Conservation (phyloP, 64 coral and sea anemone species). For the Dendrophyllia cribrosa region DNA sequence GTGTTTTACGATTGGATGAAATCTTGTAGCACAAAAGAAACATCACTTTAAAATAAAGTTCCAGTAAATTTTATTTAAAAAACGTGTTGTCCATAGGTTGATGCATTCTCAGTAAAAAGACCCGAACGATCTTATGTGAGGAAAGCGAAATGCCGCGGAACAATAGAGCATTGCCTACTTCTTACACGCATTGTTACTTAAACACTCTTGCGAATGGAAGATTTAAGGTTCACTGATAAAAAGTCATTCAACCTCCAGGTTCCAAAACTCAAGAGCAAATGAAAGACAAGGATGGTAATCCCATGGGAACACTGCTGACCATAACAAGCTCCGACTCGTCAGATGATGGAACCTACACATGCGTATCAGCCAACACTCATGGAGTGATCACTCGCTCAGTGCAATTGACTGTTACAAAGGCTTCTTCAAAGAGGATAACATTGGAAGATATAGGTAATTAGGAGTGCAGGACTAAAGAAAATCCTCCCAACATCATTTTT, state of each 20-base stretch:
- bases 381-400: not conserved
- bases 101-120: too few species aligned
- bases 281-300: constrained; percentile 37
- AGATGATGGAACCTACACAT: constrained; percentile 17
- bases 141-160: too few species aligned
- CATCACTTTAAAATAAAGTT: too few species aligned
- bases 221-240: not conserved
- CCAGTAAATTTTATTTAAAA: too few species aligned
- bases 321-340: not conserved
- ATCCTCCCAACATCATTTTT: too few species aligned
- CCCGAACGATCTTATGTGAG: too few species aligned
- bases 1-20: too few species aligned
- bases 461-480: not conserved
- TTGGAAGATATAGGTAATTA: not conserved
- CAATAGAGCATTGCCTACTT: too few species aligned
- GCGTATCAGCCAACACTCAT: constrained; percentile 29
- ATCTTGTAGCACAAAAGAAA: too few species aligned
- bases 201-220: too few species aligned
- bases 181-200: too few species aligned
- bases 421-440: not conserved
- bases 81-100: too few species aligned
- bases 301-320: constrained; percentile 46
- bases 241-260: not conserved
- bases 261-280: constrained; percentile 37
- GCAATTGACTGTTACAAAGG: not conserved